phyloP scores from a whole-genome alignment of 2,113 vertebrate species.

The Oreocharis arfaki region DNA sequence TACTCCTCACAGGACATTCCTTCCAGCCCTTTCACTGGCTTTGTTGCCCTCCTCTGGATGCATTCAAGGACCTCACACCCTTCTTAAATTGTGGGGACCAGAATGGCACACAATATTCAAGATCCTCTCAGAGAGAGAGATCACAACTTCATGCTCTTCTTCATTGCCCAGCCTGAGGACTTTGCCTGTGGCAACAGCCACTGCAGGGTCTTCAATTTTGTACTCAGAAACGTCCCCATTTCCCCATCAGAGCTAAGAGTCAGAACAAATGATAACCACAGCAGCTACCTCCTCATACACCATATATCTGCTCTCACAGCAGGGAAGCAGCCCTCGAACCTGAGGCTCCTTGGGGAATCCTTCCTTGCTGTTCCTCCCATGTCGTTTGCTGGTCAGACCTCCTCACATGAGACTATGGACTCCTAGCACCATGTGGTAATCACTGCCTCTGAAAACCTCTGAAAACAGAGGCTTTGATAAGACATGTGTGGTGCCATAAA shows the following conservation, averaged over 20 bases:
- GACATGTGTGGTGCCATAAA: neutral
- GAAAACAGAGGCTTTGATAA: neutral
- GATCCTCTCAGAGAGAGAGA: neutral
- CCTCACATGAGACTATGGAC: accelerated
- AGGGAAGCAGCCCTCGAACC: neutral
- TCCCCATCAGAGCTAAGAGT: neutral
- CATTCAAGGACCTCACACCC: neutral
- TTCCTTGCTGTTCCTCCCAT: neutral
- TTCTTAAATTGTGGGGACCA: neutral
- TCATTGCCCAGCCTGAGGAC: neutral
- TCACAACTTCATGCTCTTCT: neutral
- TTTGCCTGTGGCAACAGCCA: neutral
- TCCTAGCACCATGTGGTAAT: neutral
- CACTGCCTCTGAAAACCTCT: neutral
- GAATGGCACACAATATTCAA: neutral
- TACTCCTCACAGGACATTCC: neutral
- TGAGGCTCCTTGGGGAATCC: neutral
- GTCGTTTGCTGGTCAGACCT: neutral
- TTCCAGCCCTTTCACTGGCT: neutral
- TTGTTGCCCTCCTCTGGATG: neutral
- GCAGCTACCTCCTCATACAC: neutral
- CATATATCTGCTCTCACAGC: neutral
- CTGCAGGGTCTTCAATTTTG: neutral
- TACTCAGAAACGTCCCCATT: neutral
- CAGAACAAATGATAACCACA: neutral